A percentile compares a stretch with the other conserved stretches of the same genome.
phyloP scores from a whole-genome alignment of 2,888 invertebrate genomes.

The Halocaridina rubra region DNA sequence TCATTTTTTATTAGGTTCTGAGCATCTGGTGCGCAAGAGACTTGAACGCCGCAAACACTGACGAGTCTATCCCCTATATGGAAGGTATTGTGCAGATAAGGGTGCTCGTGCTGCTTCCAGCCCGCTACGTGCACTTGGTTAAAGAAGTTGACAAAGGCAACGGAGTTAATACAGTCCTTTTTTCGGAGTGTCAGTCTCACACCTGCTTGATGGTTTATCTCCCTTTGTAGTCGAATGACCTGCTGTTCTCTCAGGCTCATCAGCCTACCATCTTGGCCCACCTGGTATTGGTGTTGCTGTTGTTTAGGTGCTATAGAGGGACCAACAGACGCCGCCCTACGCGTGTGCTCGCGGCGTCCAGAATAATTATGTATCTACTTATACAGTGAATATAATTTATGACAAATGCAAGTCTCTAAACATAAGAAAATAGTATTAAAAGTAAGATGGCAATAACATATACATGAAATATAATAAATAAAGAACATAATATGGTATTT shows the following conservation, averaged over 20 bases:
- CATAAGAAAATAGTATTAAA: too few relatives aligned
- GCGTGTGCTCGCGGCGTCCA: constrained; percentile 44
- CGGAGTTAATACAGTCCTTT: constrained; percentile 77
- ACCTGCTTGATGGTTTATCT: constrained; percentile 83
- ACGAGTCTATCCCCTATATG: constrained; percentile 86
- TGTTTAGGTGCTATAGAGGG: constrained; percentile 52
- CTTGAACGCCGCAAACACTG: constrained; percentile 78
- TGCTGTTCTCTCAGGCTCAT: constrained; percentile 79
- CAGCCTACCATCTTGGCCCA: constrained; percentile 48
- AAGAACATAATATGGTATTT: too few relatives aligned
- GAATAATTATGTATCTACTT: too few relatives aligned
- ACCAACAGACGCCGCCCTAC: constrained; percentile 54
- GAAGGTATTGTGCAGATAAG: constrained; percentile 81
- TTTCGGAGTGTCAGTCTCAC: constrained; percentile 76
- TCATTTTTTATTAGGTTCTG: constrained; percentile 67
- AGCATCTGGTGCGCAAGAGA: constrained; percentile 75
- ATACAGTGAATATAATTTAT: too few relatives aligned
- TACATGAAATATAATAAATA: too few relatives aligned
- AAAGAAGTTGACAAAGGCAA: constrained; percentile 79
- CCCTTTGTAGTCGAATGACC: constrained; percentile 79
- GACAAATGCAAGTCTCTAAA: too few relatives aligned
- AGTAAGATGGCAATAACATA: too few relatives aligned
- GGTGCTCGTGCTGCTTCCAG: constrained; percentile 84
- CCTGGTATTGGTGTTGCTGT: constrained; percentile 54
- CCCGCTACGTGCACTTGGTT: constrained; percentile 66